These are phyloP conservation scores for Pristiophorus japonicus DNA, from an alignment of 2,113 vertebrate species.

Conservation along the genomic window DNA sequence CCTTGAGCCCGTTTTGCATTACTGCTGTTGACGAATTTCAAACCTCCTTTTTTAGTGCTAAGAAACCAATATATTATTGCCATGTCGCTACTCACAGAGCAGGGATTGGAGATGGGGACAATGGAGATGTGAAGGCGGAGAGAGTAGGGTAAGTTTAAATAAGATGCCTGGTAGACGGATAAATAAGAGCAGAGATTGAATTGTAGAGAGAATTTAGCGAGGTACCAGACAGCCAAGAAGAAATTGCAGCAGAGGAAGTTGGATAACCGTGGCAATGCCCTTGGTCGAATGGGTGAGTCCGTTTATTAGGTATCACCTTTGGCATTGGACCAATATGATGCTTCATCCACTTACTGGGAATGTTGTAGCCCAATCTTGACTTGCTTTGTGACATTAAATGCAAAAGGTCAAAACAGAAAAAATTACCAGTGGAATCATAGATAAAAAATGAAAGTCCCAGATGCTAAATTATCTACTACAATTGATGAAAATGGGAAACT, in stretches of 20 bases:
- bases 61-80: neutral
- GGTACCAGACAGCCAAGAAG: neutral
- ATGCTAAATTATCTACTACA: neutral
- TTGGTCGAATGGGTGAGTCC: neutral
- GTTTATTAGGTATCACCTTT: neutral
- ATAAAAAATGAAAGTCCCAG: neutral
- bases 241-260: neutral
- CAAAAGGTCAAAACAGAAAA: neutral
- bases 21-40: neutral
- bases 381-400: neutral
- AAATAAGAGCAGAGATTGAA: neutral
- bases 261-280: neutral
- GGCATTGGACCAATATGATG: neutral
- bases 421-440: neutral
- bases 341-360: neutral
- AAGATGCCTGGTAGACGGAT: neutral
- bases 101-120: neutral
- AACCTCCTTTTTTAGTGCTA: neutral
- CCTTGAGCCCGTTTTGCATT: neutral
- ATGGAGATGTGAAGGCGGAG: neutral
- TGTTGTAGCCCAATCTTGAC: neutral
- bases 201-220: neutral
- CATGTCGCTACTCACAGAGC: neutral
- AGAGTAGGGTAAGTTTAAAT: neutral
- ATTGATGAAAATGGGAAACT: constrained; percentile 10